These are phyloP conservation scores for Noturus placidus DNA, from an alignment of 2,113 vertebrate species.

Conservation along the genomic window DNA sequence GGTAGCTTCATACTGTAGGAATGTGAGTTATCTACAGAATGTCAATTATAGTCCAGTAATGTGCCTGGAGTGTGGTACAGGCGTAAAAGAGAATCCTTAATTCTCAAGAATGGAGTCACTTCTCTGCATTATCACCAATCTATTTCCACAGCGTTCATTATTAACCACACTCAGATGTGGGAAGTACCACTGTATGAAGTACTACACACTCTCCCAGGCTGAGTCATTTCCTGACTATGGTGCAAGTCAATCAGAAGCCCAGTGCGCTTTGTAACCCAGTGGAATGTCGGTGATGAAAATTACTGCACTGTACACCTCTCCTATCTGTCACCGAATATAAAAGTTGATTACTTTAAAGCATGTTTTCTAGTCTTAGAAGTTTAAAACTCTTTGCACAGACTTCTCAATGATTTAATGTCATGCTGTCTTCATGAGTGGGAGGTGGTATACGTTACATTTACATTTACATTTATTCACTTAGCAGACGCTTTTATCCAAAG, in stretches of 20 bases:
- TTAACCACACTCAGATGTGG: constrained; percentile 42
- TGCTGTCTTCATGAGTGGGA: constrained; percentile 39
- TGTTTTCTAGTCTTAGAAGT: neutral
- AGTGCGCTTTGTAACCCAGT: constrained; percentile 34
- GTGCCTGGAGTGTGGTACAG: constrained; percentile 8
- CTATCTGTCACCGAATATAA: neutral
- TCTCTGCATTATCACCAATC: constrained; percentile 27
- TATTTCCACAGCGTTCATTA: constrained; percentile 31
- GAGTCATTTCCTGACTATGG: constrained; percentile 48
- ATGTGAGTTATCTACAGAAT: constrained; percentile 1
- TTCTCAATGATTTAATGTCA: constrained; percentile 47
- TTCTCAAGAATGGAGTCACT: constrained; percentile 24
- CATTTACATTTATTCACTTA: no score
- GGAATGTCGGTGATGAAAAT: constrained; percentile 34
- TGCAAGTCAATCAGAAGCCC: constrained; percentile 50
- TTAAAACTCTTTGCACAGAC: neutral
- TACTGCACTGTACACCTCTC: neutral
- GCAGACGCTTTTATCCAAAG: no score
- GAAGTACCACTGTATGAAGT: constrained; percentile 31
- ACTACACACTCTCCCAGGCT: constrained; percentile 14
- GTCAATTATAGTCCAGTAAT: constrained; percentile 32
- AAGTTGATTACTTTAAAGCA: no score
- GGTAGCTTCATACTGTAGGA: neutral
- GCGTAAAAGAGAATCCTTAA: constrained; percentile 29
- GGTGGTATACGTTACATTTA: no score